Base-by-base conservation (phyloP, 2,113 vertebrate species). In the Hippotragus niger region DNA sequence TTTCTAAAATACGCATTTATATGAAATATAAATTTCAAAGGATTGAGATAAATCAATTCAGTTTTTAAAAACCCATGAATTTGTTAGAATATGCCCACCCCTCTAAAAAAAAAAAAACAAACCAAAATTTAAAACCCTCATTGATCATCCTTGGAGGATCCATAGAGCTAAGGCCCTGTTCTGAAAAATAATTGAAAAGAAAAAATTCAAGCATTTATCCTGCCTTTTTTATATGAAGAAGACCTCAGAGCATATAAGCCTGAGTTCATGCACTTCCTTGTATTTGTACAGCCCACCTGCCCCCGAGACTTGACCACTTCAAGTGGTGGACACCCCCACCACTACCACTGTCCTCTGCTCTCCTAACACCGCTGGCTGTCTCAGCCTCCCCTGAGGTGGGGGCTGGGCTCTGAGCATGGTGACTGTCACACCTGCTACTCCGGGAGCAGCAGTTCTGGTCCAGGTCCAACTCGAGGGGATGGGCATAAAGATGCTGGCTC, bases 171-270 rank as follows among this genome's bases (percentile, higher is more conserved):
- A 82, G 9, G 67, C 14, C 36, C 40, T 87, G 31, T 16, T 62
- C 76, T 90, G 43, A 82, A 90, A 93, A 90, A 52, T 14, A 17
- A 14, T 19, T 84, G 82, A 60, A 94, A 67, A 53, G 80, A 36
- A 60, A 91, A 93, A 82, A 52, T 29, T 74, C 53, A 90, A 88
- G 62, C 40, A 90, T 62, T 52, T 64, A 60, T 47, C 40, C 29
- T 96, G 36, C 13, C 25, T 64, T 64, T 57, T 50, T 50, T 43
- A n/a, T 47, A n/a, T 71, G 53, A 62, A 16, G 21, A 23, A 25
- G 71, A 52, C 21, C 53, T 74, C 80, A 55, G 47, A 55, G 36
- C 60, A 45, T 25, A 47, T 7, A 55, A 91, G 57, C 33, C 11
- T 11, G 45, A 52, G 27, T 74, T 88, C 29, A 25, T 2, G 43